Base-by-base conservation (phyloP, 2,113 vertebrate genomes). In the Sinosuthora webbiana region DNA sequence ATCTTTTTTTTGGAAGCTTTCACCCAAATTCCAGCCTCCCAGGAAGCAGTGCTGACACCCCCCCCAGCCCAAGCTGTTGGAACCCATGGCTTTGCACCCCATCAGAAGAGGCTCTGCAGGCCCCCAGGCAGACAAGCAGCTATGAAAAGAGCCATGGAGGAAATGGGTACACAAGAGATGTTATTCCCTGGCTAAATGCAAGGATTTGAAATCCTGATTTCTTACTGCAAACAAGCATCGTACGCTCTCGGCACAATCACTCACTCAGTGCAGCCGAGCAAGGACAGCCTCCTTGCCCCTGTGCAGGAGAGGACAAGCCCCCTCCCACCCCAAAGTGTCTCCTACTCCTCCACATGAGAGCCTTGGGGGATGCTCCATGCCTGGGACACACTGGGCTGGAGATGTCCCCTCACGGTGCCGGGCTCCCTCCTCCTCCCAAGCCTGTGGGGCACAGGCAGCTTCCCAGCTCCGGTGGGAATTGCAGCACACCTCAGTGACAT, bases 191-290 rank as follows among this genome's bases (percentile, higher is more conserved):
- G 35, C 37, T 85, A 37, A 93, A 39, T 2, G 7, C 25, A 47
- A 84, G 47, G 60, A 64, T 65, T 84, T 71, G 2, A 87, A 92
- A 60, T 41, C 45, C 71, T 39, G 42, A 19, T 65, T 89, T 93
- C 83, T 59, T 39, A 30, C 6, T 15, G 68, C 67, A 41, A 81
- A 73, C 44, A 42, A 83, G 41, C 1, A 1, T 4, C 1, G 10
- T 0, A 1, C 4, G 44, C 82, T 67, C 39, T 47, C 1, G 0
- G 59, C 6, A 21, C 2, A 8, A 22, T 12, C 3, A 2, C 55
- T 37, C 13, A 3, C 9, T 30, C 0, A 0, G 37, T 9, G 22
- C 15, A 59, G 74, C 49, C n/a, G 6, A 37, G 59, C 3, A 2
- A 49, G 39, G 25, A 41, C 6, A 2, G 15, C 17, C 6, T 60